Evolutionary conservation across 1,140 invertebrate genomes (phyloP).

Genomic region (Drosophila kanapiae): DNA sequence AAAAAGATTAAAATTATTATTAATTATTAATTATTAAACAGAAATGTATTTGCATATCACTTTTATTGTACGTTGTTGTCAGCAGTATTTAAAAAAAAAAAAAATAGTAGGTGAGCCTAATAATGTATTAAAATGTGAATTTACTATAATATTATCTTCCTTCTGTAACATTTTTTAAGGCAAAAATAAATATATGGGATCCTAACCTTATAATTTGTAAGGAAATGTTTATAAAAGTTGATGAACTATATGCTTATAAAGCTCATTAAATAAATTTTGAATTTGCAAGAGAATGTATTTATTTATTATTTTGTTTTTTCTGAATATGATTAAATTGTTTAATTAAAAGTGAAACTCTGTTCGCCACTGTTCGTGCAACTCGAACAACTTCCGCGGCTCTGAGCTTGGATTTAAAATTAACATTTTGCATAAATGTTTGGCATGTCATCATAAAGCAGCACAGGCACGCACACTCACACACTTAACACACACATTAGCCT

Average conservation of each 20-base stretch:
- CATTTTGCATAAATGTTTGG: slow-evolving; percentile 81
- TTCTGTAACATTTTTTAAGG: no score
- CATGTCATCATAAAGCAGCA: slow-evolving; percentile 75
- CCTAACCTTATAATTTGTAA: no score
- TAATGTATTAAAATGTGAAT: not conserved
- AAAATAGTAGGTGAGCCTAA: not conserved
- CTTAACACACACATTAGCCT: slow-evolving; percentile 33
- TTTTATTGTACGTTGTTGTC: not conserved
- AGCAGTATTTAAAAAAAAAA: not conserved
- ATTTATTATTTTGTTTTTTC: no score
- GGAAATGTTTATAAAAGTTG: no score
- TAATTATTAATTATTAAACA: no score
- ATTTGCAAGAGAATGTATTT: not conserved
- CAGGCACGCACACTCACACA: slow-evolving; percentile 35
- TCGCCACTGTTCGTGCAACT: slow-evolving; percentile 34
- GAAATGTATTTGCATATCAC: not conserved
- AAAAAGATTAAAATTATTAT: no score
- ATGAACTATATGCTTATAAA: no score
- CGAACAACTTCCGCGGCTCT: slow-evolving; percentile 37
- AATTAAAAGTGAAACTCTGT: not conserved
- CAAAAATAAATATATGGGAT: no score
- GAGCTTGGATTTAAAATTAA: slow-evolving; percentile 76
- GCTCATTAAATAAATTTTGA: not conserved
- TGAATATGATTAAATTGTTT: not conserved
- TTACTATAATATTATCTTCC: no score